Percentiles rank a stretch among this genome's conserved stretches.
These are phyloP conservation scores for Liparis tanakae DNA, from an alignment of 2,797 vertebrate species.

Conservation along the genomic window DNA sequence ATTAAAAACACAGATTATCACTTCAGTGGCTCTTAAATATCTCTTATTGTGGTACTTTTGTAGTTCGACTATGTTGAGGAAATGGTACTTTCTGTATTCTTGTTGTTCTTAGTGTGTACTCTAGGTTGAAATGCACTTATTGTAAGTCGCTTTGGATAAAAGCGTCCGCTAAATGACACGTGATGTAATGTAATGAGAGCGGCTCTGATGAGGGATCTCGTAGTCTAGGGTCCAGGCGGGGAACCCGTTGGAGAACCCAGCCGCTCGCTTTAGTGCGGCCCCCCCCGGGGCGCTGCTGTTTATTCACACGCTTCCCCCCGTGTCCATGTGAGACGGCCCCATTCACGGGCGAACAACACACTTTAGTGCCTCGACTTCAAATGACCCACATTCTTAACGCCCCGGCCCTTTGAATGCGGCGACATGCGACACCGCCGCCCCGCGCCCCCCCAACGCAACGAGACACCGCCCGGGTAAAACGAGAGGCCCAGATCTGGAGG, in stretches of 20 bases:
- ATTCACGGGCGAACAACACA: constrained; percentile 84
- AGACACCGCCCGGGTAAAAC: constrained; percentile 76
- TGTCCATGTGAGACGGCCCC: constrained; percentile 84
- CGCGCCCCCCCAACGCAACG: constrained; percentile 77
- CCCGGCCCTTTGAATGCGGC: constrained; percentile 77
- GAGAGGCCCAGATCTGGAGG: constrained; percentile 77
- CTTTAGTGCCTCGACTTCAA: constrained; percentile 86
- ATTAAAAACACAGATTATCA: too few relatives aligned
- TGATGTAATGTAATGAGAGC: too few relatives aligned
- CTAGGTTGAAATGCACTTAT: too few relatives aligned
- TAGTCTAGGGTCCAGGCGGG: constrained; percentile 80
- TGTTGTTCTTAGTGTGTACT: too few relatives aligned
- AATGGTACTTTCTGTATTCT: too few relatives aligned
- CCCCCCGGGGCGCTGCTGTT: constrained; percentile 80
- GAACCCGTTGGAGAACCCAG: constrained; percentile 72
- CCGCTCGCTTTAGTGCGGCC: constrained; percentile 78
- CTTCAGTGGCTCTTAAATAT: too few relatives aligned
- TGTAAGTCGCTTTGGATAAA: too few relatives aligned
- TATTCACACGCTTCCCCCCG: constrained; percentile 84
- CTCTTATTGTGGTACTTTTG: too few relatives aligned
- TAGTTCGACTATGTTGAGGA: too few relatives aligned
- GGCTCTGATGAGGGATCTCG: constrained; percentile 59
- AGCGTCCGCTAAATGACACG: too few relatives aligned
- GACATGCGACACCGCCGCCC: constrained; percentile 79
- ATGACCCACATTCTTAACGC: constrained; percentile 85